Base-by-base conservation (phyloP, 1,140 invertebrate genomes). In the Kradibia gibbosae region DNA sequence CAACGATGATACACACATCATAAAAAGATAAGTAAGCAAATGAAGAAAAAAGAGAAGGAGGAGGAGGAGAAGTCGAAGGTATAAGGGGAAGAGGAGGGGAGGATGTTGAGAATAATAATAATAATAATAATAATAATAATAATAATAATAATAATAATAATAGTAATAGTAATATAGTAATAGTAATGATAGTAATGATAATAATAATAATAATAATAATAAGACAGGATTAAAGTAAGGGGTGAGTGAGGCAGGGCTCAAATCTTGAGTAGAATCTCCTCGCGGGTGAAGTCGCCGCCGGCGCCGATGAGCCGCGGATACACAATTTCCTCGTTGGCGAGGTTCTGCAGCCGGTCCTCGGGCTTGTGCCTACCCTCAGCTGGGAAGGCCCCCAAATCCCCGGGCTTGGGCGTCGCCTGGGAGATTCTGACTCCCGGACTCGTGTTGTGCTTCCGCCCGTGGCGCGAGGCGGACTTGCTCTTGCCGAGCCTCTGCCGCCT, bases 251-350 rank as follows among this genome's bases (percentile, higher is more conserved):
- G 62, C 20, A 22, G 2, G 31, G 25, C n/a, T 71, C 28, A 81
- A 25, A 72, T 42, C 22, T 82, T 82, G 4, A 82, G 34, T 8
- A 82, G 57, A 25, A 82, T 65, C 39, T 82, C 81, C 17, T 82
- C 81, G 70, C 76, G 81, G 10, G 70, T 50, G 15, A 82, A 82
- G 25, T 82, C 81, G 13, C 31, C 57, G 11, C 60, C 60, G 2
- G 28, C 42, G 10, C 65, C 65, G 31, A 75, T n/a, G 15, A 65
- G 20, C 3, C 65, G 48, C 0, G 65, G 67, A 20, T 45, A 71
- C 13, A 72, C 17, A 0, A 71, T 15, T 28, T 79, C 78, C n/a
- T 72, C 53, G 22, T 45, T 45, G 67, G 67, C 34, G 11, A 80
- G 42, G 11, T 62, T 81, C 34, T 81, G 80, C 1, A 76, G 31